Evolutionary conservation across 2,888 invertebrate genomes (phyloP), one percentile per base, ranked within the genome.

Genomic region (Eristalinus aeneus): DNA sequence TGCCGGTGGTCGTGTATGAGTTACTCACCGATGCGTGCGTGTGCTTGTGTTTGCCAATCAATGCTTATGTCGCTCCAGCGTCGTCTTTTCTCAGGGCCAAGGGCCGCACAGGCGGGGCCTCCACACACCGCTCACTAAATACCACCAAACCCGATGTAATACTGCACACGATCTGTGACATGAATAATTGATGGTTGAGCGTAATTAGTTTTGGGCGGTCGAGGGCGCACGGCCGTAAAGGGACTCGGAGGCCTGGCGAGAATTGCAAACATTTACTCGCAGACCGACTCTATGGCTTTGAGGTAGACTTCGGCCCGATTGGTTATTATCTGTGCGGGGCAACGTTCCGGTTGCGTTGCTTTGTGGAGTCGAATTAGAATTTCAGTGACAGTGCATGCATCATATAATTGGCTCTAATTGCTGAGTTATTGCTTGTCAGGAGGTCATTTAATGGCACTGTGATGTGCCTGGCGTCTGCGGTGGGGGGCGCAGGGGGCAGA

Each of bases 131-230:
- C 46, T 63, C 31, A 16, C 22, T 65, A 68, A 64, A 53, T 8
- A 61, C 54, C 39, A 58, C 56, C 32, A 53, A 61, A 31, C 12
- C 32, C 67, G 32, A 36, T 78, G 69, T 73, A 54, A 74, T 75
- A 68, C 23, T 64, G 58, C 64, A 74, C 65, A 69, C 36, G 64
- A 32, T 71, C 74, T 79, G 46, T 46, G 69, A 60, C 54, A 23
- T 79, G 61, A 84, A 84, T 84, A 79, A 84, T 79, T 79, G 71
- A 84, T 71, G 69, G 83, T 36, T 46, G 79, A 65, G 54, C 65
- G 74, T 84, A 84, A 84, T 84, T 84, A 79, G 79, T 78, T 67
- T 67, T 23, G 69, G 74, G 46, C 2, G 46, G 46, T 16, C 8
- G 46, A 16, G 16, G 8, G 3, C 27, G 2, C 27, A 27, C 27